Percentiles rank a stretch among this genome's conserved stretches.
phyloP scores from a whole-genome alignment of 2,797 vertebrate species.

The Miichthys miiuy region DNA sequence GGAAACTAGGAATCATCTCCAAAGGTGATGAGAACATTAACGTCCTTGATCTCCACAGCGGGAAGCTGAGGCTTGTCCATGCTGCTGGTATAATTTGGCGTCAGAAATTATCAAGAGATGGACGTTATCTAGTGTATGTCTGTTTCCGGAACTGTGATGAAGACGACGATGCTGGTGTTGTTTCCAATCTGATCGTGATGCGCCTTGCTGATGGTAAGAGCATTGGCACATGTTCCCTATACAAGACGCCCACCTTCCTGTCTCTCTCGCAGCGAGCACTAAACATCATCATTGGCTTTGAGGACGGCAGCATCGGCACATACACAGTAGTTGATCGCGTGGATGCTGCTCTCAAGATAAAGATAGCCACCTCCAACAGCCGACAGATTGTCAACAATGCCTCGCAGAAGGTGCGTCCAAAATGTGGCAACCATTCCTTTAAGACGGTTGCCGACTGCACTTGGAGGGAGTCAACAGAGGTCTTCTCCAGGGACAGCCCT shows the following conservation, averaged over 20 bases:
- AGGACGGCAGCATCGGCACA: slow-evolving; percentile 97
- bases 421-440: slow-evolving; percentile 92
- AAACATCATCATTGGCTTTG: slow-evolving; percentile 98
- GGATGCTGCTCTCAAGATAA: slow-evolving; percentile 97
- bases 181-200: slow-evolving; percentile 97
- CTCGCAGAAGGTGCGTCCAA: slow-evolving; percentile 93
- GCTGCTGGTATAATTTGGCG: slow-evolving; percentile 95
- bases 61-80: slow-evolving; percentile 94
- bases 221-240: slow-evolving; percentile 98
- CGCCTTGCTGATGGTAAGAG: slow-evolving; percentile 98
- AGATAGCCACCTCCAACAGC: slow-evolving; percentile 99
- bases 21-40: slow-evolving; percentile 98
- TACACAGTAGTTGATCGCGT: slow-evolving; percentile 99
- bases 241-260: slow-evolving; percentile 97
- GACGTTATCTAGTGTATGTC: slow-evolving; percentile 97
- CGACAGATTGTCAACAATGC: slow-evolving; percentile 97
- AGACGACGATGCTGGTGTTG: slow-evolving; percentile 92
- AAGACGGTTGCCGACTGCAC: slow-evolving; percentile 94
- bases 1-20: slow-evolving; percentile 96
- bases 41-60: slow-evolving; percentile 95
- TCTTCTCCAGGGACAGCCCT: slow-evolving; percentile 98
- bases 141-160: slow-evolving; percentile 94
- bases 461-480: slow-evolving; percentile 98
- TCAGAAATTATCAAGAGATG: slow-evolving; percentile 95
- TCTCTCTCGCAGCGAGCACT: slow-evolving; percentile 96